A percentile compares a stretch with the other conserved stretches of the same genome.
Conservation (phyloP, 1,140 invertebrate species). For the Drosophila sproati region DNA sequence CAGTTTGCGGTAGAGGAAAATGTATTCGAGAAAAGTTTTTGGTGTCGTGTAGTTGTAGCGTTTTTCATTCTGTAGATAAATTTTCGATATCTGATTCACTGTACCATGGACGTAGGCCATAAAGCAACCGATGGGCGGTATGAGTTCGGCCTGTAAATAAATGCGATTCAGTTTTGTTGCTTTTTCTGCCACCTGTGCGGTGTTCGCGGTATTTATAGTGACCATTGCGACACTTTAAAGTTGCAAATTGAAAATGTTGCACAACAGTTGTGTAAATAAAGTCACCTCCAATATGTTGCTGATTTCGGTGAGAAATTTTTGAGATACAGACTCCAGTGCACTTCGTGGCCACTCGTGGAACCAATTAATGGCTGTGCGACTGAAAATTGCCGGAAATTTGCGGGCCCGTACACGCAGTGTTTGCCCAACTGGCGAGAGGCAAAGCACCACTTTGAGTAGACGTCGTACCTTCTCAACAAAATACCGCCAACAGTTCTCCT, state of each 20-base stretch:
- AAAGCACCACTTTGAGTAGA: conserved; percentile 91
- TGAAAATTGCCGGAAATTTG: conserved; percentile 97
- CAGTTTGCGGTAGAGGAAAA: conserved; percentile 94
- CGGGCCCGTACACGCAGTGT: conserved; percentile 93
- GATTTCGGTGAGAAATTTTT: conserved; percentile 92
- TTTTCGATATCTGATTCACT: conserved; percentile 94
- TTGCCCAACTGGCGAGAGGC: conserved; percentile 96
- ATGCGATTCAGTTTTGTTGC: background rate
- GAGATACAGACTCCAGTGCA: conserved; percentile 95
- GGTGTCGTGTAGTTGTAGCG: conserved; percentile 98
- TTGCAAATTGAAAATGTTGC: conserved; percentile 69
- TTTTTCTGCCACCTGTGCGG: conserved; percentile 13
- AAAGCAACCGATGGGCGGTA: conserved; percentile 90
- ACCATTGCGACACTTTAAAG: conserved; percentile 52
- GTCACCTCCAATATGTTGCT: conserved; percentile 88
- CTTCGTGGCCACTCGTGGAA: conserved; percentile 98
- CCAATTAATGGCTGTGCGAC: conserved; percentile 97
- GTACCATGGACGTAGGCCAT: conserved; percentile 96
- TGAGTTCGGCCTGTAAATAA: conserved; percentile 78
- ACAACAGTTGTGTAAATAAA: conserved; percentile 57
- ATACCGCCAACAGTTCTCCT: conserved; percentile 98
- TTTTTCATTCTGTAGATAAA: conserved; percentile 94
- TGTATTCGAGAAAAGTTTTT: conserved; percentile 97
- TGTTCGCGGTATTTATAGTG: conserved; percentile 72
- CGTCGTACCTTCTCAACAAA: conserved; percentile 95